Evolutionary conservation across 2,888 invertebrate genomes (phyloP).

Genomic region (Hesperia comma): DNA sequence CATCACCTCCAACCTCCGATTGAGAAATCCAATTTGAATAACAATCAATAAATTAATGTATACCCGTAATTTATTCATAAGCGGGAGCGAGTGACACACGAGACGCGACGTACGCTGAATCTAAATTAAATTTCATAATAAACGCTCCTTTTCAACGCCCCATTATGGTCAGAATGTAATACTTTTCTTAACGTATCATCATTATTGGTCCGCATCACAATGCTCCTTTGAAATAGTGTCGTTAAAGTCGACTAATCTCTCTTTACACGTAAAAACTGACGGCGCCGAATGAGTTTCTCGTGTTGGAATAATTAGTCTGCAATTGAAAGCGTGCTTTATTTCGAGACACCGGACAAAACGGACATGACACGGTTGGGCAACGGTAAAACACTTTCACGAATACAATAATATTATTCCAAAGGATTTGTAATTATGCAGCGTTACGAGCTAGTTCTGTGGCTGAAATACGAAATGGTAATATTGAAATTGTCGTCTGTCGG

Average conservation of each 20-base stretch:
- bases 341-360: slow-evolving; percentile 76
- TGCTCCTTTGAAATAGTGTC: slow-evolving; percentile 71
- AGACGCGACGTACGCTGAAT: slow-evolving; percentile 74
- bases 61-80: slow-evolving; percentile 78
- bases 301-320: slow-evolving; percentile 83
- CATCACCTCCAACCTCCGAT: slow-evolving; percentile 81
- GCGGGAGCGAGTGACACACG: slow-evolving; percentile 71
- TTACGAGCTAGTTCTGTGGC: slow-evolving; percentile 45
- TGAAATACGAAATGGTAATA: slow-evolving; percentile 56
- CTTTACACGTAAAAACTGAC: slow-evolving; percentile 79
- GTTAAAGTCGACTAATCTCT: slow-evolving; percentile 80
- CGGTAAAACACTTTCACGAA: slow-evolving; percentile 81
- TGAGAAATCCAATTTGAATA: slow-evolving; percentile 83
- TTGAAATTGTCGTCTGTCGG: slow-evolving; percentile 59
- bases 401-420: slow-evolving; percentile 76
- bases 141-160: slow-evolving; percentile 73
- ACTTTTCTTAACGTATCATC: slow-evolving; percentile 80
- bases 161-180: slow-evolving; percentile 74
- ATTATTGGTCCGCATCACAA: slow-evolving; percentile 76
- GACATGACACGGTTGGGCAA: slow-evolving; percentile 78
- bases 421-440: slow-evolving; percentile 65
- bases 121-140: slow-evolving; percentile 81
- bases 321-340: slow-evolving; percentile 83
- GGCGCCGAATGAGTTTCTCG: slow-evolving; percentile 80
- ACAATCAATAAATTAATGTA: slow-evolving; percentile 84